A percentile compares a stretch with the other conserved stretches of the same genome.
These are phyloP conservation scores for Nasonia oneida DNA, from an alignment of 2,888 invertebrate genomes.

Conservation along the genomic window DNA sequence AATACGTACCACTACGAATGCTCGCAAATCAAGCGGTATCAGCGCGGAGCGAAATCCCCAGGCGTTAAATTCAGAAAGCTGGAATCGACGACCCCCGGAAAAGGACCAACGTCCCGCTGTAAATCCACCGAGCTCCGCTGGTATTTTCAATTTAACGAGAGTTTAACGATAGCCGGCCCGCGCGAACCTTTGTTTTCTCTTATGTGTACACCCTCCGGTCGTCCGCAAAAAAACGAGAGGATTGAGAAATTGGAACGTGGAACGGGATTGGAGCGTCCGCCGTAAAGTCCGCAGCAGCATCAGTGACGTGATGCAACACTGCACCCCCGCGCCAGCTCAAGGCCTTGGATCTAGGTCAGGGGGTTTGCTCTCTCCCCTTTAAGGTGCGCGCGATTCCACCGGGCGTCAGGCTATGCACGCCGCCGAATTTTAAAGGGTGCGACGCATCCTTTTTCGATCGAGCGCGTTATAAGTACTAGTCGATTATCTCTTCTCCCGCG, in stretches of 20 bases:
- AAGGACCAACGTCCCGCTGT: not conserved
- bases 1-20: not conserved
- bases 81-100: not conserved
- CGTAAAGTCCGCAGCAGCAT: conserved; percentile 18
- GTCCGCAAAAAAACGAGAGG: not conserved
- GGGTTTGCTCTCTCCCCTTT: conserved; percentile 40
- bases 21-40: not conserved
- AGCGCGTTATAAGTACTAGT: too few relatives aligned
- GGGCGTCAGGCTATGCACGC: not conserved
- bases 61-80: not conserved
- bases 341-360: conserved; percentile 31
- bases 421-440: not conserved
- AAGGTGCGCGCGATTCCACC: not conserved
- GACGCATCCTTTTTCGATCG: not conserved
- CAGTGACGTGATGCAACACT: not conserved
- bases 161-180: conserved; percentile 16
- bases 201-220: not conserved
- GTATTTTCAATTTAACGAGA: conserved; percentile 44
- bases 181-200: conserved; percentile 37
- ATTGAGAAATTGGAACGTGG: conserved; percentile 38
- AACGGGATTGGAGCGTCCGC: conserved; percentile 40
- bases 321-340: not conserved
- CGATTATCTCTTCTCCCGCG: not conserved
- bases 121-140: not conserved
- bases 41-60: not conserved